Evolutionary conservation across 1,140 invertebrate species (phyloP).

Genomic region (Metopolophium dirhodum): DNA sequence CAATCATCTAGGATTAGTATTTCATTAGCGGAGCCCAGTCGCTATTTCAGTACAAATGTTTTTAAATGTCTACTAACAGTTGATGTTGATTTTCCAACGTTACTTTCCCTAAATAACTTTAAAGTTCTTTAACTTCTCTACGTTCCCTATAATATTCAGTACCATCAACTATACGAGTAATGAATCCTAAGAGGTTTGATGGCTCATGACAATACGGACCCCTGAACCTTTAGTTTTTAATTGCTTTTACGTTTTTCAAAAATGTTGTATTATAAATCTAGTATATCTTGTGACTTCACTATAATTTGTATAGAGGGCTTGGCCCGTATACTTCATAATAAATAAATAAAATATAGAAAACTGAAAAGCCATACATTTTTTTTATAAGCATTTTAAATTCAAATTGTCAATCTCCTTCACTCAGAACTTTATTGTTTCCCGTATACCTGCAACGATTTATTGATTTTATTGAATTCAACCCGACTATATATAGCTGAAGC

Average conservation of each 20-base stretch:
- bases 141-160: neutral
- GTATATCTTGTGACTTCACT: too few species aligned
- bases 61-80: too few species aligned
- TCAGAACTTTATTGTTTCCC: neutral
- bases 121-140: too few species aligned
- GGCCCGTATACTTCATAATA: too few species aligned
- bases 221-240: neutral
- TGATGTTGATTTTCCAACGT: too few species aligned
- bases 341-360: neutral
- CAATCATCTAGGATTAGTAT: neutral
- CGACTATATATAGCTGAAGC: too few species aligned
- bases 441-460: neutral
- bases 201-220: neutral
- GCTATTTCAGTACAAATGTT: too few species aligned
- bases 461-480: neutral
- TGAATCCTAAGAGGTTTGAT: neutral
- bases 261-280: too few species aligned
- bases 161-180: neutral
- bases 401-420: neutral
- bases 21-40: too few species aligned
- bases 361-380: neutral
- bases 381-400: neutral
- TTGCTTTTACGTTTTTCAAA: too few species aligned
- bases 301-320: too few species aligned
- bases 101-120: too few species aligned